A percentile compares a stretch with the other conserved stretches of the same genome.
Evolutionary conservation across 2,888 invertebrate genomes (phyloP).

Genomic region (Labia minor): DNA sequence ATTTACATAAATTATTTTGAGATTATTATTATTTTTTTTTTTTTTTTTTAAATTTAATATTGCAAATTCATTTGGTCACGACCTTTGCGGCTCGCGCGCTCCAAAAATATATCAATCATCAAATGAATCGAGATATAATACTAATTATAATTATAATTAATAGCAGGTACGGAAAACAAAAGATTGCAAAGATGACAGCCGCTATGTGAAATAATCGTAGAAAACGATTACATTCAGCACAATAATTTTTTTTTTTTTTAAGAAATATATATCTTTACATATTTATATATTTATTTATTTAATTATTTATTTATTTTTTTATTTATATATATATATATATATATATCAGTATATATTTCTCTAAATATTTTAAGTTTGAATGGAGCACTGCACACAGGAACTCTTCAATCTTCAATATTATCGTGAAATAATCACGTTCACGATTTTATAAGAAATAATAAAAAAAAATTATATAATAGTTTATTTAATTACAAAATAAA

Average conservation of each 20-base stretch:
- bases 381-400: constrained; percentile 13
- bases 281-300: too few species aligned
- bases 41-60: background rate
- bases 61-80: background rate
- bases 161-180: background rate
- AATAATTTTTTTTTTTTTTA: background rate
- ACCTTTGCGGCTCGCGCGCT: constrained; percentile 7
- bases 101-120: background rate
- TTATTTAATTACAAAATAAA: background rate
- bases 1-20: background rate
- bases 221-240: background rate
- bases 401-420: background rate
- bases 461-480: background rate
- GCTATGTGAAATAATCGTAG: background rate
- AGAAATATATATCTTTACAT: background rate
- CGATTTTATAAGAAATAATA: background rate
- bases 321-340: too few species aligned
- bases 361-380: too few species aligned
- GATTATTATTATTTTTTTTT: too few species aligned
- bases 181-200: background rate
- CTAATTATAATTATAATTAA: background rate
- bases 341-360: background rate
- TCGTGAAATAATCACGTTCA: background rate
- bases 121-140: background rate
- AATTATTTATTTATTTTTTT: too few species aligned